Evolutionary conservation across 2,888 invertebrate species (phyloP), one percentile per base, ranked within the genome.

Genomic region (Epistrophella euchroma): DNA sequence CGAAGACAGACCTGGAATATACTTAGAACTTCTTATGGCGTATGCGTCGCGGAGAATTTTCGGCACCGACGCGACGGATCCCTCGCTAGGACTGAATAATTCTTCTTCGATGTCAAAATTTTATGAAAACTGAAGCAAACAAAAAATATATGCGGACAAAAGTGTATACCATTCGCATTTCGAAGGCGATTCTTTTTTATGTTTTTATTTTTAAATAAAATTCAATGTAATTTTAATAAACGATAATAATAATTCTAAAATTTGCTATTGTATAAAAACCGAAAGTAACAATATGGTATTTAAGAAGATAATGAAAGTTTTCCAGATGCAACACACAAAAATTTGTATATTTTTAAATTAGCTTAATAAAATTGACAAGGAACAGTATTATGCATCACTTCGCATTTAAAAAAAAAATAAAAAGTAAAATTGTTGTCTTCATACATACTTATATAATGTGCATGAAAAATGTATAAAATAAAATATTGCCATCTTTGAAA

Each of bases 321-420:
- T 52, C 28, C 4, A 47, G 47, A 56, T 56, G 43, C 43, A 17
- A 35, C 32, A 55, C 28, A 32, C 5, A 56, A 32, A 52, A 60
- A 55, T 1, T 15, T 64, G 45, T 43, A 72, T 55, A 17, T 64
- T 45, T 60, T 56, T 64, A 28, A 37, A 17, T 62, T 71, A 47
- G 22, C 19, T 66, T 60, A 73, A 66, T 52, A 66, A 22, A 60
- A 37, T 60, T 37, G 37, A 60, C 7, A 60, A 37, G 37, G 17
- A 79, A 58, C 79, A 79, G 79, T 79, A 79, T 79, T 79, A 79
- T 58, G 22, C 50, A 73, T 50, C 32, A 60, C 37, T 66, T 72
- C 22, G 79, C 73, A 79, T 79, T 79, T 73, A 66, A 64, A 22
- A 17, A 47, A 11, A 45, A 45, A 22, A 11, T 1, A 40, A 40